Evolutionary conservation across 2,797 vertebrate genomes (phyloP), one percentile per base, ranked within the genome.

Genomic region (Crenichthys baileyi): DNA sequence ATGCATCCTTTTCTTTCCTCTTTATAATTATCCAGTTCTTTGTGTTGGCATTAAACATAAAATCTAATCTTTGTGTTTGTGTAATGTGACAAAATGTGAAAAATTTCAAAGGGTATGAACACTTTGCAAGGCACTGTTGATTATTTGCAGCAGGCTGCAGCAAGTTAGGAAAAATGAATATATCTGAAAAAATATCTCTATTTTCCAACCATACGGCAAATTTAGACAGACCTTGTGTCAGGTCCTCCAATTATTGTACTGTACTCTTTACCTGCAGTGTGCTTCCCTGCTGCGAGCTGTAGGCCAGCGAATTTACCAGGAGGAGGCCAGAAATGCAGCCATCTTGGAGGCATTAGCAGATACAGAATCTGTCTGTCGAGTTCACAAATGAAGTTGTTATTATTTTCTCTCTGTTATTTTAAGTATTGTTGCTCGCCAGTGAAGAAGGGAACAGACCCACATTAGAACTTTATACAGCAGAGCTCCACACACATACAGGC

Each of bases 361-460:
- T 93, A 87, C 77, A 87, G 79, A 86, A 90, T 91, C 82, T 87
- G 88, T 81, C 79, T 93, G 82, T 91, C 86, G 85, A 89, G 87
- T 89, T 92, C 89, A 88, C 79, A 83, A 81, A 88, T 85, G 78
- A 90, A 88, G 87, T 83, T 87, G 90, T 91, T 58, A 83, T 89
- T 91, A 84, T 90, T 89, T 80, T 79, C 78, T 78, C 72, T 70
- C 87, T 91, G 79, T 88, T 94, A 91, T 93, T 93, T 93, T 91
- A 92, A 93, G 92, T 81, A 93, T 93, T 86, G 88, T 85, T 76
- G 83, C 80, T 87, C 86, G 88, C 88, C 51, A 26, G 81, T 70
- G 76, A 80, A 65, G 83, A 85, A 68, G 84, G 73, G 68, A 83
- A 51, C 74, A 79, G 24, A 78, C 55, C 80, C 58, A 81, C 68